Base-by-base conservation (phyloP, 2,797 vertebrate species). In the Brachymystax lenok region DNA sequence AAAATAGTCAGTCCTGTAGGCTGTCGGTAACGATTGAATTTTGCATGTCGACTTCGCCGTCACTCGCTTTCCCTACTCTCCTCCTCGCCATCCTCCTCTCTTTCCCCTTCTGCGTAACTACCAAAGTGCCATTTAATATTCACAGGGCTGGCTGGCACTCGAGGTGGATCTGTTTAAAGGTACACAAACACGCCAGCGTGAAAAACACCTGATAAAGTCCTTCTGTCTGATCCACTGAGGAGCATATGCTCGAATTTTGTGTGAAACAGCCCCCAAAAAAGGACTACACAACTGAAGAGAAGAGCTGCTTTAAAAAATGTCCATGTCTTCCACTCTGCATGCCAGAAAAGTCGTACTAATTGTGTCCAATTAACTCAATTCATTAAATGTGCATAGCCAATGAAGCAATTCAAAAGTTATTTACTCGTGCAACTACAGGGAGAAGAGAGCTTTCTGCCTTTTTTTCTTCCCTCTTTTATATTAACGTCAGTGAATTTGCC, bases 341-440 rank as follows among this genome's bases (percentile, higher is more conserved):
- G 72, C 66, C 19, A 17, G 21, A 24, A 59, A 86, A 90, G 84
- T 90, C 80, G 80, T 84, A 82, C 77, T 92, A 92, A 92, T 92
- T 91, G 89, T 86, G 73, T 77, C 82, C 87, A 93, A 93, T 92
- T 92, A 91, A 83, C 84, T 85, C 83, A 86, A 91, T 91, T 93
- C 85, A 91, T 91, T 92, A 88, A 91, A 92, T 77, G 79, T 85
- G 85, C 90, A 92, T 91, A 92, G 83, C 80, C 76, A 83, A 82
- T 86, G 80, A 84, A 85, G 83, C 83, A 74, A 86, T 85, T 84
- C 72, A 78, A 87, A 91, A 86, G 85, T 90, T 90, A 89, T 88
- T 91, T 90, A 88, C 85, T 84, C 77, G 71, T 77, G 75, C 74
- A 82, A 80, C 77, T 76, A 75, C 72, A 80, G 3, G 13, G 63